Conservation (phyloP, 2,797 vertebrate species). For the Coendou prehensilis region DNA sequence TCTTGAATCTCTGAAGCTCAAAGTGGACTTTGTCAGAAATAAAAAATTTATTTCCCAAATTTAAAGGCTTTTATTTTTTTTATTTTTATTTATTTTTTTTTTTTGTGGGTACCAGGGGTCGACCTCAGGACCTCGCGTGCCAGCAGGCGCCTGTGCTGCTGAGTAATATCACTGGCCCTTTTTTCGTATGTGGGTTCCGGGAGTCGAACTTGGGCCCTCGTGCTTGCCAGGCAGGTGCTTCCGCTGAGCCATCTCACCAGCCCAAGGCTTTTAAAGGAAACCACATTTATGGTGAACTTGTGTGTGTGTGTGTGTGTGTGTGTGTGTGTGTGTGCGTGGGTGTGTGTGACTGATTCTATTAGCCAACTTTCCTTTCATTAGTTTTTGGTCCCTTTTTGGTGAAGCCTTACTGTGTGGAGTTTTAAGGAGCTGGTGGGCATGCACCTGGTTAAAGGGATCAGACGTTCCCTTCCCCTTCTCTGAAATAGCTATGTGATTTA, state of each 20-base stretch:
- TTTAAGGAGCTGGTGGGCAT: rapidly evolving
- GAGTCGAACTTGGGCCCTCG: too few species aligned
- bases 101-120: too few species aligned
- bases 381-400: background rate
- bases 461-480: background rate
- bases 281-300: background rate
- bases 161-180: too few species aligned
- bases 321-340: too few species aligned
- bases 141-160: too few species aligned
- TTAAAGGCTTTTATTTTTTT: constrained; percentile 22
- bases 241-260: too few species aligned
- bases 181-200: too few species aligned
- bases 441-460: background rate
- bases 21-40: constrained; percentile 6
- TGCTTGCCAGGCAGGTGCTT: too few species aligned
- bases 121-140: too few species aligned
- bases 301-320: background rate
- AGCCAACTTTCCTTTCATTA: background rate
- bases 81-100: background rate
- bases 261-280: constrained; percentile 5
- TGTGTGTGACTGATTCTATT: background rate
- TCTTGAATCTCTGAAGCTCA: constrained; percentile 47
- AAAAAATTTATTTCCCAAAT: background rate
- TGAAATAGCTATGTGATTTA: background rate
- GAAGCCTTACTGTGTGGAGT: background rate